A percentile compares a stretch with the other conserved stretches of the same genome.
Conservation (phyloP, 2,797 vertebrate species). For the Anabas testudineus region DNA sequence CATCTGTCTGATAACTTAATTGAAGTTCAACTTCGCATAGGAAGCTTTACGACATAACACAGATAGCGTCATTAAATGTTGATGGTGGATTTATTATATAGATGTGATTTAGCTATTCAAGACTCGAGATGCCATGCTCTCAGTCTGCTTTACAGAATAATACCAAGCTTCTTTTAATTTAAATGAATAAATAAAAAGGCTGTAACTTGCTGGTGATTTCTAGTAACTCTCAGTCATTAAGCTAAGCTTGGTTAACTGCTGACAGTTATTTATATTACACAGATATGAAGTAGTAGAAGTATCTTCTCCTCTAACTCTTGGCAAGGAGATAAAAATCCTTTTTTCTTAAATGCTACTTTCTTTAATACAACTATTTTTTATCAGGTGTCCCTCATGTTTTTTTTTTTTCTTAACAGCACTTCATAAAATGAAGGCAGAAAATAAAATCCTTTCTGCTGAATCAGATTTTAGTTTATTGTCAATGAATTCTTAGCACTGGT, state of each 20-base stretch:
- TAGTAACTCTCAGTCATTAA: too few species aligned
- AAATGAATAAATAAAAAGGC: too few species aligned
- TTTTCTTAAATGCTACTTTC: background rate
- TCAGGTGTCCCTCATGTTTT: background rate
- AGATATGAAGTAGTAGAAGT: background rate
- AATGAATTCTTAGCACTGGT: constrained; percentile 12
- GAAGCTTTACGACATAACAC: constrained; percentile 45
- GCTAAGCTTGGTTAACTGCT: background rate
- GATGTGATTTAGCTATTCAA: constrained; percentile 9
- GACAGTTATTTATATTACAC: background rate
- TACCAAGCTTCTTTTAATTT: constrained; percentile 3
- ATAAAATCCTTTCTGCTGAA: constrained; percentile 9
- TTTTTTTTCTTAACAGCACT: background rate
- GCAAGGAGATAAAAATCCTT: background rate
- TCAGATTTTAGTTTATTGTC: constrained; percentile 30
- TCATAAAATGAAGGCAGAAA: background rate
- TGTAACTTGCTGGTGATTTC: too few species aligned
- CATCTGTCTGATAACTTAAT: constrained; percentile 58
- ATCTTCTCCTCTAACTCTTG: background rate
- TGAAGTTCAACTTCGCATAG: constrained; percentile 45
- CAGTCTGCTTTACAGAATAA: constrained; percentile 16
- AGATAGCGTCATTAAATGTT: constrained; percentile 25
- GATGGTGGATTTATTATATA: constrained; percentile 23
- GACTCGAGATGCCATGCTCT: constrained; percentile 19
- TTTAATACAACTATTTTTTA: background rate